Evolutionary conservation across 2,888 invertebrate genomes (phyloP).

Genomic region (Dendrolimus houi): DNA sequence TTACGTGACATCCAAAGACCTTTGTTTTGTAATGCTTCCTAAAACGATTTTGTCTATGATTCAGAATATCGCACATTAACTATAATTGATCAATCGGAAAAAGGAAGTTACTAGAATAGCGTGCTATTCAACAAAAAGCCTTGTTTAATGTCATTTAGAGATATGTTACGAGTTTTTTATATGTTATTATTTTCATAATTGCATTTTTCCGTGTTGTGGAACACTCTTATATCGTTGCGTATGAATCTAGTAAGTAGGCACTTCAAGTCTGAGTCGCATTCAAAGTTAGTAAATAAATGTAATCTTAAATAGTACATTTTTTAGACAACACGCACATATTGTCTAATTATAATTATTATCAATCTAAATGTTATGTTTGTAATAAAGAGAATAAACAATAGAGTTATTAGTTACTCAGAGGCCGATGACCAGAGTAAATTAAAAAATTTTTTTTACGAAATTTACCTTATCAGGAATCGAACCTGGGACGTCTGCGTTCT

Average conservation of each 20-base stretch:
- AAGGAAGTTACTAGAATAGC: conserved; percentile 2
- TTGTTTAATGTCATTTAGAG: background rate
- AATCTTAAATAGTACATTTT: too few species aligned
- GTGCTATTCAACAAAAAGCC: background rate
- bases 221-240: background rate
- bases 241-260: background rate
- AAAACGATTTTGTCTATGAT: conserved; percentile 11
- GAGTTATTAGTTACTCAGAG: too few species aligned
- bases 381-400: too few species aligned
- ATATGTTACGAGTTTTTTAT: background rate
- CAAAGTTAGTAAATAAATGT: too few species aligned
- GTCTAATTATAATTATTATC: too few species aligned
- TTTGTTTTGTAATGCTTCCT: conserved; percentile 21
- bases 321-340: too few species aligned
- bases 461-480: too few species aligned
- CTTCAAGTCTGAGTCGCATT: too few species aligned
- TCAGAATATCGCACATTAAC: conserved; percentile 12
- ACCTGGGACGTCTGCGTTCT: too few species aligned
- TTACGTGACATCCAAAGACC: conserved; percentile 15
- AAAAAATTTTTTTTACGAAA: too few species aligned
- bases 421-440: too few species aligned
- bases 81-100: conserved; percentile 11
- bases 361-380: too few species aligned
- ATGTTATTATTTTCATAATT: background rate
- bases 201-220: background rate